A percentile compares a stretch with the other conserved stretches of the same genome.
Conservation (phyloP, 2,113 vertebrate species). For the Heliornis fulica region DNA sequence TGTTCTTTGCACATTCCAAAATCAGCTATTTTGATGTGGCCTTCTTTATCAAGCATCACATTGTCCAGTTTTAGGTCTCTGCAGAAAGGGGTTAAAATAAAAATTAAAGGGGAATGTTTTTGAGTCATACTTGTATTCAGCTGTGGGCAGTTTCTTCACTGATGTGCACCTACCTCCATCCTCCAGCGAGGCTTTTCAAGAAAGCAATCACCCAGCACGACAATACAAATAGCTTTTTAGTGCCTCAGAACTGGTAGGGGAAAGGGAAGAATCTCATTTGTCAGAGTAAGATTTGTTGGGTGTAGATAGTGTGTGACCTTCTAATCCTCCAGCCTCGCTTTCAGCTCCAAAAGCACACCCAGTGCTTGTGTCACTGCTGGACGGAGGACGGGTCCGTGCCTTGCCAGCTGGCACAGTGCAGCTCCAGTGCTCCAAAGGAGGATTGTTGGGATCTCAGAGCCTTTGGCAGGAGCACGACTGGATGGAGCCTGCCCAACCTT, state of each 20-base stretch:
- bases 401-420: not conserved
- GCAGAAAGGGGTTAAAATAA: not conserved
- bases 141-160: not conserved
- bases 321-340: not conserved
- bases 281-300: not conserved
- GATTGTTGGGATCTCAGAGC: not conserved
- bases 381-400: not conserved
- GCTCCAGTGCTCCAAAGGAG: not conserved
- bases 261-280: not conserved
- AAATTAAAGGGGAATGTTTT: no score
- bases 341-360: not conserved
- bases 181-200: not conserved
- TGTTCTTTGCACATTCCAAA: slow-evolving; percentile 99
- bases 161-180: not conserved
- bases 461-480: not conserved
- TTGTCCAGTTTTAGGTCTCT: slow-evolving; percentile 99
- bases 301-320: not conserved
- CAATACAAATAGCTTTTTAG: not conserved
- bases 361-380: not conserved
- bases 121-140: not conserved
- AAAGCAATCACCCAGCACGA: not conserved
- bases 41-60: slow-evolving; percentile 91
- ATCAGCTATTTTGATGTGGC: slow-evolving; percentile 96
- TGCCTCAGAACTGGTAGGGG: not conserved
- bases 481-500: not conserved